phyloP scores from a whole-genome alignment of 64 coral and sea anemone genomes.

The Platygyra sinensis region DNA sequence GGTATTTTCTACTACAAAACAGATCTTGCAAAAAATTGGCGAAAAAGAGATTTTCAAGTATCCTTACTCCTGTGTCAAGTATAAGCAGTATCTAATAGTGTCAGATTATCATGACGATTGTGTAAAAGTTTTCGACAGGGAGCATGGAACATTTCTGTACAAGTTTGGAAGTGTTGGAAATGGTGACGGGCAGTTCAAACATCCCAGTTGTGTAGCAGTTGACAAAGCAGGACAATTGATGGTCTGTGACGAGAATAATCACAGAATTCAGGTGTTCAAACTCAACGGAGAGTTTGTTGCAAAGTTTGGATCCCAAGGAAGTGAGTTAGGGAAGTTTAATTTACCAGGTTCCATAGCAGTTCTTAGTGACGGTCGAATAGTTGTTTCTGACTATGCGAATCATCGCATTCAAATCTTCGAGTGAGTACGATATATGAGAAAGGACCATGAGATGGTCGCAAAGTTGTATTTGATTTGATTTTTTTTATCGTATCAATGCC shows the following conservation, averaged over 20 bases:
- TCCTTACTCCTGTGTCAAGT: conserved; percentile 21
- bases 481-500: no score
- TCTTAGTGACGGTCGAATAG: conserved; percentile 64
- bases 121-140: not conserved
- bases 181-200: conserved; percentile 17
- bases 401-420: conserved; percentile 81
- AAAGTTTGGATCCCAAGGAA: conserved; percentile 37
- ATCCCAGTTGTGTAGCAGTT: conserved; percentile 35
- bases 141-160: not conserved
- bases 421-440: no score
- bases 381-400: conserved; percentile 59
- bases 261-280: conserved; percentile 47
- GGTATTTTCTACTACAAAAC: conserved; percentile 7
- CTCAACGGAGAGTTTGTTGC: not conserved
- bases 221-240: conserved; percentile 43
- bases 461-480: no score
- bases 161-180: conserved; percentile 43
- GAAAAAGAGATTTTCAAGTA: not conserved
- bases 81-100: conserved; percentile 27
- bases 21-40: conserved; percentile 6
- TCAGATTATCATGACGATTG: conserved; percentile 33
- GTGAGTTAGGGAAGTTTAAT: conserved; percentile 26
- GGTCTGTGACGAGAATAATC: conserved; percentile 45
- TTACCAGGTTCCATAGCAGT: conserved; percentile 63
- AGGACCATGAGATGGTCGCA: no score